Base-by-base conservation (phyloP, 2,113 vertebrate species). In the Bubalus kerabau region DNA sequence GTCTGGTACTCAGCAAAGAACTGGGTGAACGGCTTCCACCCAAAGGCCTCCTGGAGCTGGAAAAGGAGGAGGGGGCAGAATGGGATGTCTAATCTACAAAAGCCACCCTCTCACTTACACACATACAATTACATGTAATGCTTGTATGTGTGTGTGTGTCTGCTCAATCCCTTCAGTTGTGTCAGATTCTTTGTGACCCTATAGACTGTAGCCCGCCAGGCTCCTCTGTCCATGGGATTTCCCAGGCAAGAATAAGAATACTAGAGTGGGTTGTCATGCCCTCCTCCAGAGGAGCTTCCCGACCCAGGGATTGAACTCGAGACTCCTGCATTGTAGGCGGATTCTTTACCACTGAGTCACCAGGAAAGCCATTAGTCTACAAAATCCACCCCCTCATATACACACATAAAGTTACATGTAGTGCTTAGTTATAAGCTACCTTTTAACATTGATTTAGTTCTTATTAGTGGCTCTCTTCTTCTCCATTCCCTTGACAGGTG, bases 1-100 rank as follows among this genome's bases (percentile, higher is more conserved):
- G 74, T 90, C 82, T 99, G 98, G 83, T 99, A 99, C 21, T 98
- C 96, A 59, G 98, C 96, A 97, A 99, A 99, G 50, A 99, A 98
- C 32, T 97, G 95, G 86, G 94, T 99, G 28, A 99, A 99, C 6
- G 98, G 98, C 57, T 99, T 98, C 99, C 99, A 99, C 62, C 99
- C 99, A 97, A 99, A 99, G 81, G 92, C 98, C 0, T 99, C 99
- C 97, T 99, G 98, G 50, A 99, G 95, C 99, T 99, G 76, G 54
- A 32, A 94, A 82, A 6, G n/a, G n/a, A 88, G 74, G 43, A 85
- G 80, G 17, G 21, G 43, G 8, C 30, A 76, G 78, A 12, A 60
- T 32, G 78, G 78, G 67, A 6, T 7, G n/a, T 71, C n/a, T 71
- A 36, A 21, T 71, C n/a, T 71, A 40, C 19, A 40, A 12, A 71